Conservation (phyloP, 2,797 vertebrate genomes). For the Pipistrellus nathusii region DNA sequence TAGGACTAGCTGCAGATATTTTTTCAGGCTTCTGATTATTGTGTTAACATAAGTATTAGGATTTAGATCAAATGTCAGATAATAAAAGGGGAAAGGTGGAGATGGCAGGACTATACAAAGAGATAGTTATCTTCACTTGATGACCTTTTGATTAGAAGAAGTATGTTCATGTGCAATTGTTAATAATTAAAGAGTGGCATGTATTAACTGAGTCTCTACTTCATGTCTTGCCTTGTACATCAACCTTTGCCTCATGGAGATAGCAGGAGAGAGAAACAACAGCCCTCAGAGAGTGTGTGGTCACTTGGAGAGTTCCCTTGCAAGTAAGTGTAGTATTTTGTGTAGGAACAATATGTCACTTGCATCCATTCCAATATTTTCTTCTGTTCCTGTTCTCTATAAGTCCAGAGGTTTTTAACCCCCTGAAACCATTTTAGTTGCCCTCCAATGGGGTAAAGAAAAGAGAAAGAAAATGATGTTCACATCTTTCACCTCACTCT, state of each 20-base stretch:
- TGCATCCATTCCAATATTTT: neutral
- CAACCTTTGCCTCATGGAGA: neutral
- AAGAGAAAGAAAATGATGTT: neutral
- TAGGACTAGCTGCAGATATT: constrained; percentile 34
- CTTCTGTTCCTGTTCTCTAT: neutral
- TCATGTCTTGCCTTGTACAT: neutral
- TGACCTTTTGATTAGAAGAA: constrained; percentile 17
- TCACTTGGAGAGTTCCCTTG: neutral
- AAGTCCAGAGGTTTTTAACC: neutral
- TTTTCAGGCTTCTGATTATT: constrained; percentile 72
- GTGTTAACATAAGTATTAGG: constrained; percentile 60
- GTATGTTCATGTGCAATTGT: neutral
- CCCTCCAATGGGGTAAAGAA: neutral
- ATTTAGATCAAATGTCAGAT: constrained; percentile 74
- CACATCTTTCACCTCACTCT: neutral
- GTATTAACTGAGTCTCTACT: neutral
- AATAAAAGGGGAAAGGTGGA: constrained; percentile 51
- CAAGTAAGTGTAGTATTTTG: neutral
- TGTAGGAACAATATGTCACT: neutral
- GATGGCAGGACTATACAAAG: constrained; percentile 64
- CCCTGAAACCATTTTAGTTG: neutral
- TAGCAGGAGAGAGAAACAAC: neutral
- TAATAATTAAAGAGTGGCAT: constrained; percentile 59
- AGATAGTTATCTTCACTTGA: constrained; percentile 16
- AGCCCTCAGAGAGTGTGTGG: neutral